phyloP scores from a whole-genome alignment of 1,140 invertebrate genomes.

The Drosophila sulfurigaster region DNA sequence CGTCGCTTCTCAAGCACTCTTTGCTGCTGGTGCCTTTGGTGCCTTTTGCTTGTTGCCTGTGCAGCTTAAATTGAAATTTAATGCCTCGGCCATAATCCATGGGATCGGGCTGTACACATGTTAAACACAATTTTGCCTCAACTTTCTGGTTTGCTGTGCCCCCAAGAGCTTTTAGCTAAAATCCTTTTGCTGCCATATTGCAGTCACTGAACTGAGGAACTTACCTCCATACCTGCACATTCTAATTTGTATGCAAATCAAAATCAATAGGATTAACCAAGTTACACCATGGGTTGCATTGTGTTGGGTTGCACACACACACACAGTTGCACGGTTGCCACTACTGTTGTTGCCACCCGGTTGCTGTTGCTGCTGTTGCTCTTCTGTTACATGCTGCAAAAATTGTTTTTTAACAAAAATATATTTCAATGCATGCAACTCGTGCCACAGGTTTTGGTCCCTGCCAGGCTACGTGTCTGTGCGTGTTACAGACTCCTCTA shows the following conservation, averaged over 20 bases:
- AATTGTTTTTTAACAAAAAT: conserved; percentile 78
- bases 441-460: conserved; percentile 10
- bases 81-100: conserved; percentile 60
- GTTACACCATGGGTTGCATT: conserved; percentile 66
- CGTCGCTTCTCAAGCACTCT: conserved; percentile 64
- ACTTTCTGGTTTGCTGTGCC: conserved; percentile 37
- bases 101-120: conserved; percentile 74
- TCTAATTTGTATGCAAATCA: conserved; percentile 83
- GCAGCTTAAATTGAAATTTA: conserved; percentile 81
- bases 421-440: conserved; percentile 58
- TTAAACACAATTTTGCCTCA: conserved; percentile 71
- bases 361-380: conserved; percentile 3
- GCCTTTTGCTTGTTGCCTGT: conserved; percentile 17
- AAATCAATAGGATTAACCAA: conserved; percentile 83
- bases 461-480: background rate
- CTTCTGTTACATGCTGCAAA: conserved; percentile 30
- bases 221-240: conserved; percentile 44
- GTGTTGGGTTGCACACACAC: conserved; percentile 40
- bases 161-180: conserved; percentile 56
- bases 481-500: too few relatives aligned
- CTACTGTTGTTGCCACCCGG: conserved; percentile 5
- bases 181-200: conserved; percentile 72
- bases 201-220: conserved; percentile 16
- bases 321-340: conserved; percentile 18
- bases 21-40: too few relatives aligned